Conservation (phyloP, 2,113 vertebrate genomes). For the Struthio camelus region DNA sequence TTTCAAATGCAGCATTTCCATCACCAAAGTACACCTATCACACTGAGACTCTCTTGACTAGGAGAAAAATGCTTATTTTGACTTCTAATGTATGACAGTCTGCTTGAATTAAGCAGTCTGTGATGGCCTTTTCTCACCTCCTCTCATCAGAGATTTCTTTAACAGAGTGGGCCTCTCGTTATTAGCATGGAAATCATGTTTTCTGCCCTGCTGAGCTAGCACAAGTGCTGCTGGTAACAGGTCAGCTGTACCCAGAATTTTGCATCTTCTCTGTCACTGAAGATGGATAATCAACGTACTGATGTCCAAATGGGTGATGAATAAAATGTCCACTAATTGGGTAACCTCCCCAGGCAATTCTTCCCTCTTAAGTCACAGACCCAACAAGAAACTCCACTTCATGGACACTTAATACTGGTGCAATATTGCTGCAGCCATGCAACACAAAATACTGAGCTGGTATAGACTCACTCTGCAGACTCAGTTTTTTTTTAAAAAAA, state of each 20-base stretch:
- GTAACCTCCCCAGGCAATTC: neutral
- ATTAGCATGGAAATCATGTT: neutral
- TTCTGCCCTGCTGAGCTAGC: neutral
- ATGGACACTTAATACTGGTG: neutral
- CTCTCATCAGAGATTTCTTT: neutral
- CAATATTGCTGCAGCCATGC: neutral
- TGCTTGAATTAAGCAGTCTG: neutral
- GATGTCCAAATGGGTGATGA: neutral
- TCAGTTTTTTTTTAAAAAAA: neutral
- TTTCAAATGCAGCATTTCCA: neutral
- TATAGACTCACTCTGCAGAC: neutral
- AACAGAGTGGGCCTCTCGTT: neutral
- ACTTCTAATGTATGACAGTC: neutral
- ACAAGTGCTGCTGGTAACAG: neutral
- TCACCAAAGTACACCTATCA: neutral
- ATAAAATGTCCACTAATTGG: neutral
- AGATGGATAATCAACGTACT: neutral
- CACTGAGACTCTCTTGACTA: neutral
- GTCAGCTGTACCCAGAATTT: neutral
- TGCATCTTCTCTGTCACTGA: neutral
- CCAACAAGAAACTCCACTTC: neutral
- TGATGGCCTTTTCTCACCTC: neutral
- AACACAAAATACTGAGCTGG: neutral
- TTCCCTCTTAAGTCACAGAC: neutral
- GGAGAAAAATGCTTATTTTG: neutral